These are phyloP conservation scores for Cancer borealis DNA, from an alignment of 2,888 invertebrate species.

Conservation along the genomic window DNA sequence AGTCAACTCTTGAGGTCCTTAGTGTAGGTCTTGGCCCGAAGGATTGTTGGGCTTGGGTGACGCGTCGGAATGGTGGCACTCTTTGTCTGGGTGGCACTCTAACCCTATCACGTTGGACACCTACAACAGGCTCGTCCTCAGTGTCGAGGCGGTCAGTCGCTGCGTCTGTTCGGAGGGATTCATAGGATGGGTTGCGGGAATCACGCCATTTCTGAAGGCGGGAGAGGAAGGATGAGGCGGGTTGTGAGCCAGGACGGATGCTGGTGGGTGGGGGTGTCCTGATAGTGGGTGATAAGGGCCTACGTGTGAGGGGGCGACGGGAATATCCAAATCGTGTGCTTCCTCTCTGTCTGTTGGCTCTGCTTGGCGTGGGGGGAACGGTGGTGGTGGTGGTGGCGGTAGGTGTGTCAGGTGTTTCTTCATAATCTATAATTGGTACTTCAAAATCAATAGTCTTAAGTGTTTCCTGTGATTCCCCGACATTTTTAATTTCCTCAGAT, in stretches of 20 bases:
- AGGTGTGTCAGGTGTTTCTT: neutral
- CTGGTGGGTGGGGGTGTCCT: neutral
- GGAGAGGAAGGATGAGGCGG: conserved; percentile 44
- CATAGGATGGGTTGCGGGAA: conserved; percentile 62
- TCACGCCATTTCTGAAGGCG: conserved; percentile 68
- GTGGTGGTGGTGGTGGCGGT: neutral
- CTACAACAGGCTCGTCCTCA: neutral
- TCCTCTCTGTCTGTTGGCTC: conserved; percentile 53
- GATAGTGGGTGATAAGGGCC: neutral
- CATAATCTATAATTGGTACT: conserved; percentile 42
- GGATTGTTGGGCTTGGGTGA: neutral
- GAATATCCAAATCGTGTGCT: conserved; percentile 28
- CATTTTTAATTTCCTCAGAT: neutral
- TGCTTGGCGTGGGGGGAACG: neutral
- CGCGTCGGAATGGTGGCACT: neutral
- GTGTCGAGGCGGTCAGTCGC: neutral
- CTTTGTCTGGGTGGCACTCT: neutral
- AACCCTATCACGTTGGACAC: neutral
- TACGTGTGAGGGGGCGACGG: conserved; percentile 55
- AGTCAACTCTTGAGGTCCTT: conserved; percentile 61
- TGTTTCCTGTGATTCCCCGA: neutral
- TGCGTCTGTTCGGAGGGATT: conserved; percentile 41
- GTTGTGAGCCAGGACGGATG: neutral
- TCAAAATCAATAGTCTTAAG: conserved; percentile 47
- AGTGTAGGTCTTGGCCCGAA: conserved; percentile 36